phyloP scores from a whole-genome alignment of 1,140 invertebrate genomes.

The Cotesia chilonis region DNA sequence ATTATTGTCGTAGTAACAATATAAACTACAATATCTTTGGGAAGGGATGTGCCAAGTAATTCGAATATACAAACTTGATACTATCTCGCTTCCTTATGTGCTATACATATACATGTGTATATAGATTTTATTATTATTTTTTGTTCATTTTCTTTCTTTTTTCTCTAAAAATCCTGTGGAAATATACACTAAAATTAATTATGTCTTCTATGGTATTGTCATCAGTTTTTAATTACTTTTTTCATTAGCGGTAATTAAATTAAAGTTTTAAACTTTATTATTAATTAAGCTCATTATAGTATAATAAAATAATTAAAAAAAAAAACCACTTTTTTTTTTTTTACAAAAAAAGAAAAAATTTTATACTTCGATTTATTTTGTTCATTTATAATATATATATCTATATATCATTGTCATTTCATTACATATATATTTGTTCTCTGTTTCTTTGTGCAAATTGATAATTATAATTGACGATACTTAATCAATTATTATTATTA shows the following conservation, averaged over 20 bases:
- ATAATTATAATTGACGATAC: neutral
- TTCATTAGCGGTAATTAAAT: conserved; percentile 14
- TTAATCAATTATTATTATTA: neutral
- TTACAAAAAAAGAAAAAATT: conserved; percentile 29
- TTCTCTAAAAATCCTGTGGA: neutral
- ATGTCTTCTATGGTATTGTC: neutral
- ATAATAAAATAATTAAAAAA: conserved; percentile 19
- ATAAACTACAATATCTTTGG: conserved; percentile 51
- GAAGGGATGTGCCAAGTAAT: conserved; percentile 53
- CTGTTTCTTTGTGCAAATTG: conserved; percentile 3
- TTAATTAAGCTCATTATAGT: neutral
- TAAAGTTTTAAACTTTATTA: neutral
- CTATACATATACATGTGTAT: conserved; percentile 35
- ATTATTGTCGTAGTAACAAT: conserved; percentile 59
- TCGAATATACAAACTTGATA: conserved; percentile 46
- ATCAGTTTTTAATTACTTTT: conserved; percentile 5
- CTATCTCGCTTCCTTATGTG: conserved; percentile 60
- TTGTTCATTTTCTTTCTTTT: conserved; percentile 2
- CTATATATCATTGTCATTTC: neutral
- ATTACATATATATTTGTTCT: neutral
- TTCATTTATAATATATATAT: conserved; percentile 7
- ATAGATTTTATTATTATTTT: conserved; percentile 7
- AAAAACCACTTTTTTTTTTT: conserved; percentile 22
- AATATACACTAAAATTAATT: neutral
- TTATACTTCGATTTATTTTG: conserved; percentile 24